Evolutionary conservation across 2,888 invertebrate genomes (phyloP), one percentile per base, ranked within the genome.

Genomic region (Syritta pipiens): DNA sequence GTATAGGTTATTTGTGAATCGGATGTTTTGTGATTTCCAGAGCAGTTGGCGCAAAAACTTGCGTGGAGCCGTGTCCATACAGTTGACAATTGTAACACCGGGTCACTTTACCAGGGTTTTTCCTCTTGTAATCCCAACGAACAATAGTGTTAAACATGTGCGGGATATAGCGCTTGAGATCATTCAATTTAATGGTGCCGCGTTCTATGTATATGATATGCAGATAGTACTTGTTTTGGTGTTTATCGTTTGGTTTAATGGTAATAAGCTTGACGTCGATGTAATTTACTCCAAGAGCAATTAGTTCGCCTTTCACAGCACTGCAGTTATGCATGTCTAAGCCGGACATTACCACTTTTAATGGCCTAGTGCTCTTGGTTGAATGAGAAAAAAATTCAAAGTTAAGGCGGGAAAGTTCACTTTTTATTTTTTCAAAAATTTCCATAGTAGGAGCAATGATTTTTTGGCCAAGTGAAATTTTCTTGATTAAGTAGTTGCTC

Each of bases 41-140:
- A 7, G n/a, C 32, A 32, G 32, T 32, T n/a, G 3, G 32, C 32
- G 32, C n/a, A n/a, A n/a, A n/a, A n/a, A n/a, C n/a, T n/a, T n/a
- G n/a, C n/a, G n/a, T n/a, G n/a, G n/a, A n/a, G n/a, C n/a, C n/a
- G n/a, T n/a, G n/a, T 32, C 32, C 32, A 32, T 32, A 32, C 32
- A 32, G 32, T 32, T 32, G 19, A 17, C 53, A 53, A n/a, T 48
- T 48, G 19, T 26, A 28, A 28, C 46, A 48, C 28, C 28, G 46
- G 24, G 26, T 48, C 7, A 48, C 7, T 28, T 48, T 48, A 10
- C 24, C 46, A 24, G 46, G 46, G 19, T 48, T 24, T 14, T 26
- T 24, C 14, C 19, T 48, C 12, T 48, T 48, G 24, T 14, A 48
- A 17, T 53, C 53, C 37, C 53, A 53, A 14, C 37, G 53, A 10